Percentiles rank a stretch among this genome's conserved stretches.
These are phyloP conservation scores for Hirtodrosophila histrioides DNA, from an alignment of 2,888 invertebrate species.

Conservation along the genomic window DNA sequence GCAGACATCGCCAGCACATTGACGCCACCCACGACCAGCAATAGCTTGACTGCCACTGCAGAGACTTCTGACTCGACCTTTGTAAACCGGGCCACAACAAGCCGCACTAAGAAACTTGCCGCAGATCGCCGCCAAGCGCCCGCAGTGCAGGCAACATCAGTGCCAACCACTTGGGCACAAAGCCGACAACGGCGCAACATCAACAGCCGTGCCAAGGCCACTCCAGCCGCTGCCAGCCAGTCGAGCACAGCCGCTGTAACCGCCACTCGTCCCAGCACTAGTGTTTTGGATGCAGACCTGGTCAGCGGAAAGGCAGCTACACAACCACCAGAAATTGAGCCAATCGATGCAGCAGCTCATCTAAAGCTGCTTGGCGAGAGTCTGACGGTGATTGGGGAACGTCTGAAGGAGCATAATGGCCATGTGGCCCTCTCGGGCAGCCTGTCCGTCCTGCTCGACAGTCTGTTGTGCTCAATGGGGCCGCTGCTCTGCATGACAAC, in stretches of 20 bases:
- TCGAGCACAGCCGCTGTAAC: constrained; percentile 42
- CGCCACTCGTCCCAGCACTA: constrained; percentile 9
- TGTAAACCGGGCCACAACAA: constrained; percentile 81
- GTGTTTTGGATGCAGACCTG: constrained; percentile 19
- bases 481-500: constrained; percentile 94
- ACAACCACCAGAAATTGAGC: constrained; percentile 88
- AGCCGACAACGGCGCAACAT: constrained; percentile 61
- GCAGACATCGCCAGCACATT: constrained; percentile 2
- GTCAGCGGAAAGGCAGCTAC: constrained; percentile 15
- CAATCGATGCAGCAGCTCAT: constrained; percentile 96
- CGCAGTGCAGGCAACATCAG: constrained; percentile 5
- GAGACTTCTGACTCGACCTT: constrained; percentile 40
- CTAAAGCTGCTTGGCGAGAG: constrained; percentile 96
- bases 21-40: constrained; percentile 16
- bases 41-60: constrained; percentile 1
- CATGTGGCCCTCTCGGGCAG: constrained; percentile 98
- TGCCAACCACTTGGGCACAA: constrained; percentile 44
- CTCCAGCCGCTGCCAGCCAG: constrained; percentile 6
- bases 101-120: constrained; percentile 80
- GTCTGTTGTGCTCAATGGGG: constrained; percentile 94
- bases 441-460: constrained; percentile 95
- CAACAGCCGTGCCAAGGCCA: constrained; percentile 29
- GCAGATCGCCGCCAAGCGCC: constrained; percentile 64
- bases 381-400: constrained; percentile 95
- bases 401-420: constrained; percentile 97